phyloP scores from a whole-genome alignment of 1,140 invertebrate genomes.

The Geopemphigus sp. region DNA sequence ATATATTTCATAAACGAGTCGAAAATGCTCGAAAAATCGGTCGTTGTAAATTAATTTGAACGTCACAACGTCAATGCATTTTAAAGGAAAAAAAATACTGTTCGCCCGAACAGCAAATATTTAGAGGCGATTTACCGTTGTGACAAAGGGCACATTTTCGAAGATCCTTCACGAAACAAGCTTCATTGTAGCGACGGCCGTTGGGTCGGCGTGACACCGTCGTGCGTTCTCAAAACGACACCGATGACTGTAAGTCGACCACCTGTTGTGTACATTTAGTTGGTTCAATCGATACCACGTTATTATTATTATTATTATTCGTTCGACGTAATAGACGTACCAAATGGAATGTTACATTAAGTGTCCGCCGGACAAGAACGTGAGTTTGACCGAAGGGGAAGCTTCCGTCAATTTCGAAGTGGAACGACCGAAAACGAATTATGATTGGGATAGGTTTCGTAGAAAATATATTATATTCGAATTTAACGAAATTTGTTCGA shows the following conservation, averaged over 20 bases:
- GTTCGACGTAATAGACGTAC: neutral
- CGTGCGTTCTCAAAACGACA: conserved; percentile 17
- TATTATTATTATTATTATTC: no score
- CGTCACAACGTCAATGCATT: no score
- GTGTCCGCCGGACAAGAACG: conserved; percentile 7
- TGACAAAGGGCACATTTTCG: neutral
- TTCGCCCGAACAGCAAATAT: conserved; percentile 19
- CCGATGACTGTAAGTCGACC: neutral
- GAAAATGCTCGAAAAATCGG: no score
- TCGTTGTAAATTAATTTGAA: no score
- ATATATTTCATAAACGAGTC: no score
- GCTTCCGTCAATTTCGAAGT: conserved; percentile 4
- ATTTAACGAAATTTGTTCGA: neutral
- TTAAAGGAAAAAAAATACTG: conserved; percentile 17
- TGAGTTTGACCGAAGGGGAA: neutral
- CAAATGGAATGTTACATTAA: conserved; percentile 26
- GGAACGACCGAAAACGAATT: conserved; percentile 14
- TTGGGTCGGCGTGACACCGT: conserved; percentile 27
- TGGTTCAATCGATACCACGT: no score
- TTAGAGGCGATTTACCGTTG: conserved; percentile 29
- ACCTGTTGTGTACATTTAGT: neutral
- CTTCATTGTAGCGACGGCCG: conserved; percentile 17
- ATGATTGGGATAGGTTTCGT: conserved; percentile 32
- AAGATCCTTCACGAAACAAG: conserved; percentile 2
- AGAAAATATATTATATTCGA: no score